Percentiles rank a stretch among this genome's conserved stretches.
These are phyloP conservation scores for Stenchaetothrips biformis DNA, from an alignment of 2,888 invertebrate genomes.

Conservation along the genomic window DNA sequence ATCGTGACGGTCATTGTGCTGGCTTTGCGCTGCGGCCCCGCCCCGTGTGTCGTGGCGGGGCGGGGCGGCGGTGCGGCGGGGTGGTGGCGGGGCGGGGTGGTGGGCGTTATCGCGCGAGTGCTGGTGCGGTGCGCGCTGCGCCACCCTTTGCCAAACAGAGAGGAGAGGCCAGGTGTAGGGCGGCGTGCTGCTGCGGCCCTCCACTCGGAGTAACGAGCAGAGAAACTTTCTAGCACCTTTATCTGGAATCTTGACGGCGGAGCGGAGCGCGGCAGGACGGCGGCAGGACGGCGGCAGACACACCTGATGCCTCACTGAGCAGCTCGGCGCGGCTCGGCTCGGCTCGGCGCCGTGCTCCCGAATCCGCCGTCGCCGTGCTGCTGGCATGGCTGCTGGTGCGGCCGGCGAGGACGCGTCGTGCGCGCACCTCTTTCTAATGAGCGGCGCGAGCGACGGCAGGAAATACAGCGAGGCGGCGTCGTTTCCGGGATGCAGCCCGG, in stretches of 20 bases:
- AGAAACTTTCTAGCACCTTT: constrained; percentile 25
- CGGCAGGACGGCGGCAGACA: background rate
- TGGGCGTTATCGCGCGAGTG: too few species aligned
- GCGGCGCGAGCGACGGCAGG: background rate
- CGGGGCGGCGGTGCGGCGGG: too few species aligned
- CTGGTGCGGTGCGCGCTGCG: too few species aligned
- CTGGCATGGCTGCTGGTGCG: background rate
- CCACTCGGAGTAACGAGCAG: constrained; percentile 8
- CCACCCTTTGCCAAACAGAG: too few species aligned
- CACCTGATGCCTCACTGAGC: constrained; percentile 11
- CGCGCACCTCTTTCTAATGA: background rate
- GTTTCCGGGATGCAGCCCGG: background rate
- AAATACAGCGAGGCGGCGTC: background rate
- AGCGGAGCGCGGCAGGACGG: background rate
- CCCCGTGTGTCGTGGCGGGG: too few species aligned
- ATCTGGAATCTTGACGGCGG: constrained; percentile 11
- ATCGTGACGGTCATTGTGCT: too few species aligned
- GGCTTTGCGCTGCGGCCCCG: too few species aligned
- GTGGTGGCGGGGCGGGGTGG: too few species aligned
- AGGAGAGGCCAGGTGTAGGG: too few species aligned
- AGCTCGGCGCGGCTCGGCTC: background rate
- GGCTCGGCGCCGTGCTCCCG: too few species aligned
- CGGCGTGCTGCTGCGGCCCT: background rate
- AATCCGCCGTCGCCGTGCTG: background rate
- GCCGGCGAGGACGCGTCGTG: too few species aligned